phyloP scores from a whole-genome alignment of 2,113 vertebrate species.

The Cyprinodon brontotheroides region DNA sequence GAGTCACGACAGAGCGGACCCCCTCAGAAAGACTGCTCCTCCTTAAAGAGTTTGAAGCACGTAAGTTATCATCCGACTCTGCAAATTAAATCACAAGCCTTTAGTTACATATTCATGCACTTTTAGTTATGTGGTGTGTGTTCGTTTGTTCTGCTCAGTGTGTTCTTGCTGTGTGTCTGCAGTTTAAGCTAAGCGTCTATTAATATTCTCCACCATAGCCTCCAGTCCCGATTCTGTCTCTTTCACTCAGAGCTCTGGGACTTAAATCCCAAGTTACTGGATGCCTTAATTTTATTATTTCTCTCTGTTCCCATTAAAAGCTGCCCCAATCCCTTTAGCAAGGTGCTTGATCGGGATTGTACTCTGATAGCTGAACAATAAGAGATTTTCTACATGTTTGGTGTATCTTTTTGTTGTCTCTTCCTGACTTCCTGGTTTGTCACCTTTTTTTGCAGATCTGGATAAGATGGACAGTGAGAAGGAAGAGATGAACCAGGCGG shows the following conservation, averaged over 20 bases:
- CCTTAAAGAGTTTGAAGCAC: constrained; percentile 92
- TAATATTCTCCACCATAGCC: constrained; percentile 57
- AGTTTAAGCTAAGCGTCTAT: constrained; percentile 47
- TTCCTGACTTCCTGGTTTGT: neutral
- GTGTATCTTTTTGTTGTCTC: neutral
- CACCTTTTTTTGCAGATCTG: constrained; percentile 81
- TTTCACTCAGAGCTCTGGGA: constrained; percentile 60
- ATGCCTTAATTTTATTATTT: constrained; percentile 64
- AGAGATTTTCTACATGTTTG: neutral
- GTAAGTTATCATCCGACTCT: constrained; percentile 80
- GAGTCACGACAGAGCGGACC: constrained; percentile 85
- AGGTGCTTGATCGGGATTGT: constrained; percentile 4
- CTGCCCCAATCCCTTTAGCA: constrained; percentile 29
- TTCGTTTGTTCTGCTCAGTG: constrained; percentile 8
- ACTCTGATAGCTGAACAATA: neutral
- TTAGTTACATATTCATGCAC: constrained; percentile 47
- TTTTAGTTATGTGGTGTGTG: constrained; percentile 45
- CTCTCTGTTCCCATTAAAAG: constrained; percentile 24
- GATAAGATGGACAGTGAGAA: constrained; percentile 96
- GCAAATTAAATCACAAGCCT: constrained; percentile 7
- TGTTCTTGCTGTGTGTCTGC: constrained; percentile 38
- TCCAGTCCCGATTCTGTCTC: constrained; percentile 56
- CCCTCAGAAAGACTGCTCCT: constrained; percentile 87
- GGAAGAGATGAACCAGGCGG: constrained; percentile 90
- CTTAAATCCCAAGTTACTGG: constrained; percentile 59